These are phyloP conservation scores for Planococcus citri DNA, from an alignment of 1,140 invertebrate species.

Conservation along the genomic window DNA sequence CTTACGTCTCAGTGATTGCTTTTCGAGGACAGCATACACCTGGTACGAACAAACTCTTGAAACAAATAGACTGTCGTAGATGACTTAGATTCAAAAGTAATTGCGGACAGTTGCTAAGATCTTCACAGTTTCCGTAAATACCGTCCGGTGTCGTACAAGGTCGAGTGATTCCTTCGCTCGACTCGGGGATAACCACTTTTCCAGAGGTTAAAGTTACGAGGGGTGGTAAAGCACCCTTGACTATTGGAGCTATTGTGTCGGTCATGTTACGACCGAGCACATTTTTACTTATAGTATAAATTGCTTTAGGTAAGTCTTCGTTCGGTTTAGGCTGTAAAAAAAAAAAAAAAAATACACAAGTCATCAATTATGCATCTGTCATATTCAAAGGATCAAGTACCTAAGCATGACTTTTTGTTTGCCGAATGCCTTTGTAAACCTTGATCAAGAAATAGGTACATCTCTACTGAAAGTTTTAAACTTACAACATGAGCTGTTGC, in stretches of 20 bases:
- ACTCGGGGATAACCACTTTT: conserved; percentile 26
- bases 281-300: conserved; percentile 68
- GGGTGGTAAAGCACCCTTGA: conserved; percentile 51
- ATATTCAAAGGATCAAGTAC: no score
- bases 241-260: conserved; percentile 59
- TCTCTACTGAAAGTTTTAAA: no score
- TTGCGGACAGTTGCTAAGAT: conserved; percentile 77
- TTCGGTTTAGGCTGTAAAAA: conserved; percentile 33
- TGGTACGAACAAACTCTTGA: conserved; percentile 80
- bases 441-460: no score
- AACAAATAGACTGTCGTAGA: conserved; percentile 74
- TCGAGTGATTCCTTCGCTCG: conserved; percentile 29
- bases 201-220: conserved; percentile 33
- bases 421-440: no score
- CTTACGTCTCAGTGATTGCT: conserved; percentile 28
- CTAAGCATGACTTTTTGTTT: no score
- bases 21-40: conserved; percentile 75
- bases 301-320: conserved; percentile 50
- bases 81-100: conserved; percentile 67
- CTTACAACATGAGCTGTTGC: not conserved
- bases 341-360: not conserved
- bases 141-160: conserved; percentile 69
- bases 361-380: no score
- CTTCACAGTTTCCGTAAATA: conserved; percentile 65
- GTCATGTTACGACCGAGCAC: conserved; percentile 66